Evolutionary conservation across 2,113 vertebrate species (phyloP), one percentile per base, ranked within the genome.

Genomic region (Dinomys branickii): DNA sequence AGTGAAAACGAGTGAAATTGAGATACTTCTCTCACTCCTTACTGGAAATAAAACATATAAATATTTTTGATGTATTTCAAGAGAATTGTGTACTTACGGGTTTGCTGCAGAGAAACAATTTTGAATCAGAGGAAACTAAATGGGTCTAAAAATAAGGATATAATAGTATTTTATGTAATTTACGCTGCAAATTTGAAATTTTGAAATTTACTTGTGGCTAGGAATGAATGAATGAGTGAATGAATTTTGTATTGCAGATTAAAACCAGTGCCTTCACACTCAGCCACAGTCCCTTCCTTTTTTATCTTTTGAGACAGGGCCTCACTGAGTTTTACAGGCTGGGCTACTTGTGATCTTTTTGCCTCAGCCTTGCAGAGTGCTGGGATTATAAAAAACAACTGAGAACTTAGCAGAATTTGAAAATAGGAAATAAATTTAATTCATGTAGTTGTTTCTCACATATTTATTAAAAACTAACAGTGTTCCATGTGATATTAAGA

Each of bases 1-100:
- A 96, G 75, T 96, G 90, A 98, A 98, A 98, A 98, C 97, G 94
- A 98, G 89, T 97, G 96, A 97, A 98, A 98, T 97, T 92, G 96
- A 98, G 98, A 97, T 98, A 98, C 98, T 98, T 98, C 88, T 95
- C 38, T 96, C 95, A 97, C 71, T 98, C 90, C 69, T 97, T 98
- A 92, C 95, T 98, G 97, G 98, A 98, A 97, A 96, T 95, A 73
- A 96, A 98, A 97, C 61, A 93, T 95, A 88, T 97, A 98, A 98
- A 97, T 97, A 82, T 98, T 97, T 98, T 98, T 97, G 97, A 97
- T 98, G 54, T 97, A 77, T 98, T 98, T 96, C 92, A 97, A 69
- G 11, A 47, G 96, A 96, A 94, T 96, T 97, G 95, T 95, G 28
- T 97, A 94, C 81, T 87, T 98, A 58, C 56, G 97, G 96, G 97